A percentile compares a stretch with the other conserved stretches of the same genome.
Evolutionary conservation across 2,888 invertebrate genomes (phyloP).

Genomic region (Sicus ferrugineus): DNA sequence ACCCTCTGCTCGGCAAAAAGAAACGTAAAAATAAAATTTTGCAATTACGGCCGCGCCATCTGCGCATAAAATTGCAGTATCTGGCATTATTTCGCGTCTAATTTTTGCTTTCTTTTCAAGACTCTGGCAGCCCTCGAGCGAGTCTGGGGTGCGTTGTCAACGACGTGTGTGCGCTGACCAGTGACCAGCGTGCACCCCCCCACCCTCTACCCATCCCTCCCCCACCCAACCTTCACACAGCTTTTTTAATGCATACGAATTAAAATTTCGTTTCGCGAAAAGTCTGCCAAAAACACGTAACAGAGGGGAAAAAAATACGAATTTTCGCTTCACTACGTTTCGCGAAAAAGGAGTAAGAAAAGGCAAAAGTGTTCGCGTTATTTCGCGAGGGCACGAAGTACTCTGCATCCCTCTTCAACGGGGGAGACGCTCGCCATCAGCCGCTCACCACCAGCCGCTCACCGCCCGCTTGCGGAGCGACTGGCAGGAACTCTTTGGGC

Average conservation of each 20-base stretch:
- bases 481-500: constrained; percentile 47
- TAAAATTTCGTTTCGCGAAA: constrained; percentile 55
- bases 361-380: constrained; percentile 28
- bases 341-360: constrained; percentile 22
- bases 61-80: constrained; percentile 9
- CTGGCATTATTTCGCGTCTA: background rate
- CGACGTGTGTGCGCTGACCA: background rate
- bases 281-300: constrained; percentile 42
- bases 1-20: background rate
- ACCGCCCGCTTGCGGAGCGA: no score
- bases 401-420: constrained; percentile 30
- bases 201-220: background rate
- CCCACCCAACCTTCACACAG: constrained; percentile 15
- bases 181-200: background rate
- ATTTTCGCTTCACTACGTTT: background rate
- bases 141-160: no score
- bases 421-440: no score
- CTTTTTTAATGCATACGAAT: constrained; percentile 15
- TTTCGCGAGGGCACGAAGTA: constrained; percentile 39
- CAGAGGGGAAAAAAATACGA: constrained; percentile 9
- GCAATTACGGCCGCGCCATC: constrained; percentile 12
- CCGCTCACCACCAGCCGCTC: no score
- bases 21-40: background rate
- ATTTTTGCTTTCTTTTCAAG: constrained; percentile 13
- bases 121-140: background rate